Base-by-base conservation (phyloP, 2,113 vertebrate genomes). In the Geococcyx californianus region DNA sequence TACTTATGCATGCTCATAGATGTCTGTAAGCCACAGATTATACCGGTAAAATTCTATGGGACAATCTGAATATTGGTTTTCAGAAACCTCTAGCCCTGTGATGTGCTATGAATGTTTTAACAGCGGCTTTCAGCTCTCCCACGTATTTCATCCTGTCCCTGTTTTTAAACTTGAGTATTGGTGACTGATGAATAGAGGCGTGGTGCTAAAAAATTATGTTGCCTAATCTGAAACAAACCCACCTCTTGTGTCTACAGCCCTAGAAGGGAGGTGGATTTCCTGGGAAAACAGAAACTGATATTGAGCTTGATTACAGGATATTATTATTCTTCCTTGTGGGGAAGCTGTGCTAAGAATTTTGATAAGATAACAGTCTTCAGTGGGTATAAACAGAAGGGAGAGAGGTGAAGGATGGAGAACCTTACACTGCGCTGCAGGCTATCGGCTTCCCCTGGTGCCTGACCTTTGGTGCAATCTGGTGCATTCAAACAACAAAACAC, bases 391-490 rank as follows among this genome's bases (percentile, higher is more conserved):
- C 34, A 80, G 92, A 11, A 81, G 28, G 82, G 62, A 91, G 80
- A 83, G 76, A 72, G 74, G 33, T 52, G 90, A 74, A 81, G 60
- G 83, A 94, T 56, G 80, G 75, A 93, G 85, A 83, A 60, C 42
- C 77, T 86, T 63, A 29, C 6, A 6, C 56, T 13, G 42, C 0
- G 21, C 94, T 95, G 45, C 59, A 51, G 87, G 33, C 87, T 93
- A 59, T 89, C 90, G 77, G 76, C 85, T 92, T 90, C 92, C 92
- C 75, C 69, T 7, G 88, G 24, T 6, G 67, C 84, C 77, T 82
- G 86, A 56, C 38, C 77, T 88, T 67, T 74, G 93, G 76, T 81
- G 72, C 85, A 69, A 21, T 45, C 84, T 91, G 95, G 84, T 82
- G 45, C 36, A 29, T 74, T 82, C 76, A 16, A 74, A 73, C 25